phyloP scores from a whole-genome alignment of 2,888 invertebrate species.

The Drosophila gaucha region DNA sequence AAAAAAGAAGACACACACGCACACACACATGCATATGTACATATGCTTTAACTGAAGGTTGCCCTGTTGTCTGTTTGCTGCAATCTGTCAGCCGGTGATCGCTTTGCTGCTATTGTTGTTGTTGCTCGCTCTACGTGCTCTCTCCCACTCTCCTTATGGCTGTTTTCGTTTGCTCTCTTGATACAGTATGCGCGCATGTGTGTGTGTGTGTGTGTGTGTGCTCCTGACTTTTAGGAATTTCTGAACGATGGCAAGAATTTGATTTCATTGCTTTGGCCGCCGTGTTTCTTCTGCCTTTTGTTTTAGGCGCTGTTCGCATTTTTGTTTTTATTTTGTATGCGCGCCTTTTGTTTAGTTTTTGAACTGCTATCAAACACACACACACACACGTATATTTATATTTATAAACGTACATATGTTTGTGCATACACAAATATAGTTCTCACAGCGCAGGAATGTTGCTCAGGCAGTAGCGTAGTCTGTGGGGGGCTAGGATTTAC shows the following conservation, averaged over 20 bases:
- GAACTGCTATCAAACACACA: conserved; percentile 38
- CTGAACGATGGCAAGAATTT: conserved; percentile 79
- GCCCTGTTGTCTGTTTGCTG: conserved; percentile 56
- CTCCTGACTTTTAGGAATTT: conserved; percentile 78
- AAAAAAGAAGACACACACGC: conserved; percentile 15
- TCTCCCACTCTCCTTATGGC: conserved; percentile 28
- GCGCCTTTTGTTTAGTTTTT: conserved; percentile 72
- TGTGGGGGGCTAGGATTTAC: background rate
- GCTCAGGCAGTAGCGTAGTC: conserved; percentile 41
- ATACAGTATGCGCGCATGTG: background rate
- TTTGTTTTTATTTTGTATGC: conserved; percentile 67
- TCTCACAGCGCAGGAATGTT: conserved; percentile 60
- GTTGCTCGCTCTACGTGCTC: conserved; percentile 24
- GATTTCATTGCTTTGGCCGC: conserved; percentile 70
- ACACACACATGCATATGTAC: background rate
- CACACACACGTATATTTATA: conserved; percentile 18
- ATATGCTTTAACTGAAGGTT: conserved; percentile 47
- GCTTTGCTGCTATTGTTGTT: conserved; percentile 37
- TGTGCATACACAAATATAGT: conserved; percentile 25
- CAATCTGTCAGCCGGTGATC: conserved; percentile 74
- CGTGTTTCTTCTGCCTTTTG: conserved; percentile 64
- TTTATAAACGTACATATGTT: conserved; percentile 4
- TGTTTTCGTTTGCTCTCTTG: conserved; percentile 34
- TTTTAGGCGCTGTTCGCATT: conserved; percentile 67
- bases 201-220: conserved; percentile 20